Percentiles rank a stretch among this genome's conserved stretches.
phyloP scores from a whole-genome alignment of 2,888 invertebrate genomes.

The Branchellion lobata region DNA sequence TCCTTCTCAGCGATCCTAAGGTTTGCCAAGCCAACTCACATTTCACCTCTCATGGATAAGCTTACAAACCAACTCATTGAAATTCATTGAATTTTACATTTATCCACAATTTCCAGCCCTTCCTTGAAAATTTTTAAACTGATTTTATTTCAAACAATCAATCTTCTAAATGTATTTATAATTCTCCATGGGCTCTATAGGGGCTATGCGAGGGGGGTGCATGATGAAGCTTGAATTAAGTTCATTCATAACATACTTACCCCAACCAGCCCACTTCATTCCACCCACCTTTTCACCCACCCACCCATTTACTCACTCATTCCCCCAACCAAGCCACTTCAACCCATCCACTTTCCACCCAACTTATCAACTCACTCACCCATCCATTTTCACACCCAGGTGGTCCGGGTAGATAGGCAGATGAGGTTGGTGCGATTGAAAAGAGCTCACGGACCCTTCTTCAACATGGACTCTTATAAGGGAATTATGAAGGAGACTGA shows the following conservation, averaged over 20 bases:
- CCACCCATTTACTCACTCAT: background rate
- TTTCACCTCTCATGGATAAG: background rate
- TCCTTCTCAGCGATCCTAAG: background rate
- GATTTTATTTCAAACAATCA: too few relatives aligned
- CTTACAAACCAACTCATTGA: too few relatives aligned
- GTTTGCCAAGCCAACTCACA: background rate
- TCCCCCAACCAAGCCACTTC: background rate
- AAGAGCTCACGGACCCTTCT: too few relatives aligned
- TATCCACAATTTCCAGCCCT: too few relatives aligned
- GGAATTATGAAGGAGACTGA: slow-evolving; percentile 53
- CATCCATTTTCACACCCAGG: background rate
- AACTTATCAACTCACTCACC: background rate
- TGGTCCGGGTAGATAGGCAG: background rate
- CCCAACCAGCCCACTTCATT: background rate
- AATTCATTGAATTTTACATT: too few relatives aligned
- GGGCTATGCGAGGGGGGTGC: too few relatives aligned
- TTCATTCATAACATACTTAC: background rate
- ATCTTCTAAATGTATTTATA: too few relatives aligned
- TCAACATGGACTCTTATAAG: slow-evolving; percentile 53
- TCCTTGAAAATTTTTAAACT: too few relatives aligned
- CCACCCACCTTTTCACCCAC: background rate
- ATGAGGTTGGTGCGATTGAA: slow-evolving; percentile 56
- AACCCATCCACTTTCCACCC: too few relatives aligned
- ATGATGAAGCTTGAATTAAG: too few relatives aligned
- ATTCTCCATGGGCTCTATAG: too few relatives aligned